Evolutionary conservation across 2,797 vertebrate species (phyloP).

Genomic region (Liasis olivaceus): DNA sequence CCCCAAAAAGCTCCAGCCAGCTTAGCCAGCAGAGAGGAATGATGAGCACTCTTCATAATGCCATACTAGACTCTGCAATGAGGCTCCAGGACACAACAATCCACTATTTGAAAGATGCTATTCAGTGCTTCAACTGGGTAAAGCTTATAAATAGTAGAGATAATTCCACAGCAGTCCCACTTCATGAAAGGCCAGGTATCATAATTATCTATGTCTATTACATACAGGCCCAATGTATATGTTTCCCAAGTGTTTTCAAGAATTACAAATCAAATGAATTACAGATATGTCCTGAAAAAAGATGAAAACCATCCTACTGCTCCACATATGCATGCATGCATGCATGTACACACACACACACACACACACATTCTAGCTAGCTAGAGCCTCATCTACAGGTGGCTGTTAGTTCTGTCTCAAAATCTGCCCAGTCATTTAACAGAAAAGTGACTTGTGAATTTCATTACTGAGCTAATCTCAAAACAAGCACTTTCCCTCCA

Average conservation of each 20-base stretch:
- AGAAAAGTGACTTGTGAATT: background rate
- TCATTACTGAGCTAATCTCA: background rate
- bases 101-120: background rate
- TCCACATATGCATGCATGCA: background rate
- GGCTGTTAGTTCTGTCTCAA: background rate
- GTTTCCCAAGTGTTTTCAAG: background rate
- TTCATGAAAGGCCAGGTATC: background rate
- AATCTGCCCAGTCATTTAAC: background rate
- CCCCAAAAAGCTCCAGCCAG: background rate
- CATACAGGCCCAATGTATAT: background rate
- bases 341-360: background rate
- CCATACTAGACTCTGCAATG: background rate
- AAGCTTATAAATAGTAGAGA: background rate
- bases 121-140: background rate
- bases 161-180: background rate
- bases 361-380: background rate
- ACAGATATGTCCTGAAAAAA: background rate
- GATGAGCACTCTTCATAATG: background rate
- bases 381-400: background rate
- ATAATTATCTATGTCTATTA: background rate
- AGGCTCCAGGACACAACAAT: background rate
- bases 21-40: background rate
- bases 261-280: background rate
- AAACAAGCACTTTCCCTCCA: background rate
- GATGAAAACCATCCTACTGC: background rate